A percentile compares a stretch with the other conserved stretches of the same genome.
Evolutionary conservation across 2,113 vertebrate genomes (phyloP).

Genomic region (Amphiprion percula): DNA sequence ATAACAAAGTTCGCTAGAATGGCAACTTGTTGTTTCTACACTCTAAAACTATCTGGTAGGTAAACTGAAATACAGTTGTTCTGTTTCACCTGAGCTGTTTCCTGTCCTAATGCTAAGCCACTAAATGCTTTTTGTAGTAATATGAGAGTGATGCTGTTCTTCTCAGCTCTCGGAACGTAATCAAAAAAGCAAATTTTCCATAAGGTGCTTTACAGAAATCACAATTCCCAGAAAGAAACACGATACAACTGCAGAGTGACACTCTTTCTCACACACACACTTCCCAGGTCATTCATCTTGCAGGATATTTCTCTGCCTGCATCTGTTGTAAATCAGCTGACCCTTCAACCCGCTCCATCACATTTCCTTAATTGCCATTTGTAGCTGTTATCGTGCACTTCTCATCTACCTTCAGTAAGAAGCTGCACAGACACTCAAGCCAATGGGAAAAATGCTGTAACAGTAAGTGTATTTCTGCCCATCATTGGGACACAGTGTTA

Average conservation of each 20-base stretch:
- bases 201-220: background rate
- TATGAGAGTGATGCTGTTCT: background rate
- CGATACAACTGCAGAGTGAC: background rate
- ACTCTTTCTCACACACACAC: background rate
- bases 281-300: constrained; percentile 35
- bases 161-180: background rate
- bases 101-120: too few species aligned
- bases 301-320: constrained; percentile 29
- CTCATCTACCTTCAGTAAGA: constrained; percentile 8
- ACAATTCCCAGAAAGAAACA: background rate
- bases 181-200: background rate
- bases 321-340: constrained; percentile 32
- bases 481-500: constrained; percentile 8
- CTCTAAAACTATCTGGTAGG: background rate
- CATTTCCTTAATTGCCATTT: constrained; percentile 16
- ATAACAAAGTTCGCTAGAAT: background rate
- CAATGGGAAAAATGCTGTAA: background rate
- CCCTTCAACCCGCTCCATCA: constrained; percentile 8
- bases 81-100: background rate
- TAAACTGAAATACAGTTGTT: background rate
- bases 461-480: constrained; percentile 23
- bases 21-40: background rate
- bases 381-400: constrained; percentile 6
- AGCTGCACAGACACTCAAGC: background rate
- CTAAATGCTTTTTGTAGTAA: background rate